Evolutionary conservation across 2,113 vertebrate genomes (phyloP).

Genomic region (Etheostoma cragini): DNA sequence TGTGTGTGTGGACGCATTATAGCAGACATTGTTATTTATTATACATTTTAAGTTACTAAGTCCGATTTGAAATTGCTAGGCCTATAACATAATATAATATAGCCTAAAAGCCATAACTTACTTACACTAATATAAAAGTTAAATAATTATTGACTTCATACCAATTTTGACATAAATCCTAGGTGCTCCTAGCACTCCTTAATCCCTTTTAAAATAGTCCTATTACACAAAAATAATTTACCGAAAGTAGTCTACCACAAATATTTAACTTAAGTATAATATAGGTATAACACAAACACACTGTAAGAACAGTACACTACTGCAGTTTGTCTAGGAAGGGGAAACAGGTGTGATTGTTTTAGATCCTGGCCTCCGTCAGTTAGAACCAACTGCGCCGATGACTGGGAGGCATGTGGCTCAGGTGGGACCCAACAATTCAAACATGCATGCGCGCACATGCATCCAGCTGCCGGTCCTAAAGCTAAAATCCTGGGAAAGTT

Average conservation of each 20-base stretch:
- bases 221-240: neutral
- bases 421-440: slow-evolving; percentile 33
- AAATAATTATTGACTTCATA: neutral
- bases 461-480: slow-evolving; percentile 1
- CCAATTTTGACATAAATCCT: no score
- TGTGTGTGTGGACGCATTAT: neutral
- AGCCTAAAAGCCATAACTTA: no score
- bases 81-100: no score
- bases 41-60: neutral
- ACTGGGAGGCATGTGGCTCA: slow-evolving; percentile 20
- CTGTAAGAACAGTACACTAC: no score
- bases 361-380: neutral
- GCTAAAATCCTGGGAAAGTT: slow-evolving; percentile 81
- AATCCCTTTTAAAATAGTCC: no score
- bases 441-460: neutral
- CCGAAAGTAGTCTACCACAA: neutral
- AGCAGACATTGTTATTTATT: neutral
- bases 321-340: neutral
- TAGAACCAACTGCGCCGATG: neutral
- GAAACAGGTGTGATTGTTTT: slow-evolving; percentile 53
- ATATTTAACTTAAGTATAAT: neutral
- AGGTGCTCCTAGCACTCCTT: neutral
- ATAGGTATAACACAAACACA: neutral
- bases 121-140: neutral
- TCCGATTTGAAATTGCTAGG: no score